Evolutionary conservation across 2,797 vertebrate species (phyloP).

Genomic region (Leptodactylus fallax): DNA sequence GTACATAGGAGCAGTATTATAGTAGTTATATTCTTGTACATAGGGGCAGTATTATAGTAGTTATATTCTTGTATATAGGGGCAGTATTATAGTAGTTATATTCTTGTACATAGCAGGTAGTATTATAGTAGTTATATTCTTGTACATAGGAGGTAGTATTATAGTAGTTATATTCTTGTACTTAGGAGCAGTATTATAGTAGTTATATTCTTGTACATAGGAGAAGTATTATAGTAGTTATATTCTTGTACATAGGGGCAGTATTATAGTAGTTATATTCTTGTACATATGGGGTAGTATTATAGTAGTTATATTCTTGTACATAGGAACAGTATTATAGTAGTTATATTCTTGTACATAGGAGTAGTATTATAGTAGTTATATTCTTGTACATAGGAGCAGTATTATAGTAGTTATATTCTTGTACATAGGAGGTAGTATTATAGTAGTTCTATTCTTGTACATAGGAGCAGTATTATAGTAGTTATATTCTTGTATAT

Average conservation of each 20-base stretch:
- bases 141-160: neutral
- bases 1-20: neutral
- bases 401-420: conserved; percentile 23
- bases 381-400: conserved; percentile 13
- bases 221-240: neutral
- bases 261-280: neutral
- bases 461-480: neutral
- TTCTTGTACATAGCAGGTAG: neutral
- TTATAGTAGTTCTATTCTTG: conserved; percentile 19
- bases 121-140: neutral
- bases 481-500: conserved; percentile 1
- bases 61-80: neutral
- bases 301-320: conserved; percentile 5
- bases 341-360: conserved; percentile 8
- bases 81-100: conserved; percentile 5
- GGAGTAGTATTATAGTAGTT: neutral
- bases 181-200: neutral
- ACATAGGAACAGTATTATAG: conserved; percentile 4
- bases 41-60: neutral
- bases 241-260: neutral
- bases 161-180: conserved; percentile 16
- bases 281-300: neutral
- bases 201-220: conserved; percentile 20
- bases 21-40: neutral
- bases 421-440: neutral